A percentile compares a stretch with the other conserved stretches of the same genome.
Evolutionary conservation across 2,113 vertebrate genomes (phyloP).

Genomic region (Osmerus eperlanus): DNA sequence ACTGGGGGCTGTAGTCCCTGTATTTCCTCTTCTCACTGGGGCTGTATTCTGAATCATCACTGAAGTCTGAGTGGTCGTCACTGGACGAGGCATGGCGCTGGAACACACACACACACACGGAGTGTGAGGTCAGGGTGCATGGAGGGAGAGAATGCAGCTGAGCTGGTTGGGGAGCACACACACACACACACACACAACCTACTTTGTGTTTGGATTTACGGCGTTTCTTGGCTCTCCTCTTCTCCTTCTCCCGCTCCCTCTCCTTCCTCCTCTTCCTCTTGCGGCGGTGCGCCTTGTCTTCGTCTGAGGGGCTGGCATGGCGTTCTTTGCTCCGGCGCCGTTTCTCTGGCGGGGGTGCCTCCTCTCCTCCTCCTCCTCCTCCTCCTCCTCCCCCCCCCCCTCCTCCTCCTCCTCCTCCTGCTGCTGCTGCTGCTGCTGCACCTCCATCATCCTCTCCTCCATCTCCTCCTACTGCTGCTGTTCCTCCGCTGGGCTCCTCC

Average conservation of each 20-base stretch:
- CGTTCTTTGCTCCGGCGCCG: slow-evolving; percentile 69
- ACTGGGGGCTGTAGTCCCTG: slow-evolving; percentile 89
- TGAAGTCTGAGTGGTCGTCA: slow-evolving; percentile 90
- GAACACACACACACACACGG: slow-evolving; percentile 7
- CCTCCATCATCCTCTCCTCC: slow-evolving; percentile 75
- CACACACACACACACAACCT: slow-evolving; percentile 17
- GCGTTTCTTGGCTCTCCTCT: slow-evolving; percentile 82
- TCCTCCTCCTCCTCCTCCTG: slow-evolving; percentile 52
- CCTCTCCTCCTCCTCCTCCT: slow-evolving; percentile 50
- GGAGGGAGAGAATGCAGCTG: background rate
- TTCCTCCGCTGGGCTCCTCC: slow-evolving; percentile 53
- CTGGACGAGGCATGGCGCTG: slow-evolving; percentile 93
- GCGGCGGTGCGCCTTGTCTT: slow-evolving; percentile 83
- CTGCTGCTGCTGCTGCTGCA: slow-evolving; percentile 29
- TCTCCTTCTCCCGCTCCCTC: slow-evolving; percentile 84
- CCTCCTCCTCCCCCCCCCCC: slow-evolving; percentile 49
- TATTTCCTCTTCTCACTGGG: slow-evolving; percentile 91
- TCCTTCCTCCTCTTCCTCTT: slow-evolving; percentile 88
- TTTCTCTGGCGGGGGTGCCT: slow-evolving; percentile 60
- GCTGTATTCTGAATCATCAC: slow-evolving; percentile 92
- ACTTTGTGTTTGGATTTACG: slow-evolving; percentile 95
- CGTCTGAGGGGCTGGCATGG: slow-evolving; percentile 80
- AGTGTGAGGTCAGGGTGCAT: background rate
- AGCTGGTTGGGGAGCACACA: background rate
- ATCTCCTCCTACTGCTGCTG: slow-evolving; percentile 74